Percentiles rank a stretch among this genome's conserved stretches.
Conservation (phyloP, 2,797 vertebrate genomes). For the Lutjanus campechanus region DNA sequence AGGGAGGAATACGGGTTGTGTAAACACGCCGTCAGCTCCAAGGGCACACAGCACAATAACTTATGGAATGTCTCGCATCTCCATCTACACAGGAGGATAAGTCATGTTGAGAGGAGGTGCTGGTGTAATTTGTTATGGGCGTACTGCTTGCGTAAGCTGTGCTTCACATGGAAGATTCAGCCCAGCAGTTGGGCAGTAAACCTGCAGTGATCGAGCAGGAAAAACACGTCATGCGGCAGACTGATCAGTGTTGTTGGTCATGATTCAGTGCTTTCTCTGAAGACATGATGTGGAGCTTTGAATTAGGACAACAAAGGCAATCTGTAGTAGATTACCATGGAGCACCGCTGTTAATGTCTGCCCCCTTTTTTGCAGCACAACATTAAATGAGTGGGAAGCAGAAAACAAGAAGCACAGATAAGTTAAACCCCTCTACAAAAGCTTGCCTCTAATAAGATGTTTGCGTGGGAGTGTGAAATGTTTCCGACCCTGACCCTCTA, state of each 20-base stretch:
- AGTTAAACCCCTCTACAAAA: conserved; percentile 67
- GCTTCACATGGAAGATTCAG: conserved; percentile 50
- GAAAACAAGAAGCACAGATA: conserved; percentile 63
- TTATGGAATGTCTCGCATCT: conserved; percentile 69
- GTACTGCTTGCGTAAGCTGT: conserved; percentile 49
- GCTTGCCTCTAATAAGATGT: conserved; percentile 70
- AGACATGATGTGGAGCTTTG: conserved; percentile 33
- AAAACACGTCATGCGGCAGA: conserved; percentile 33
- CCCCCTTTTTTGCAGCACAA: conserved; percentile 28
- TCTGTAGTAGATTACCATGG: conserved; percentile 37
- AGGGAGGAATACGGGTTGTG: conserved; percentile 63
- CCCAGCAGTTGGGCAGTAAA: conserved; percentile 50
- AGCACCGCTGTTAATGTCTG: conserved; percentile 49
- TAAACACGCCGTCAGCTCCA: conserved; percentile 72
- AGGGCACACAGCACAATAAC: conserved; percentile 72
- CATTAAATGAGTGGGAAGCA: conserved; percentile 76
- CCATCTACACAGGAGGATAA: conserved; percentile 59
- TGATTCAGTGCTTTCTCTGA: conserved; percentile 46
- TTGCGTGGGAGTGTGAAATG: conserved; percentile 73
- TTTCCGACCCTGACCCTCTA: conserved; percentile 69
- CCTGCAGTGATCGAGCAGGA: conserved; percentile 21
- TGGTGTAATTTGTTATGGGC: conserved; percentile 63
- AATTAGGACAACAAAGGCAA: conserved; percentile 59
- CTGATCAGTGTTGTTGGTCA: conserved; percentile 40
- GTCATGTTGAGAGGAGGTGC: conserved; percentile 64